Evolutionary conservation across 2,888 invertebrate species (phyloP), one percentile per base, ranked within the genome.

Genomic region (Pelosia muscerda): DNA sequence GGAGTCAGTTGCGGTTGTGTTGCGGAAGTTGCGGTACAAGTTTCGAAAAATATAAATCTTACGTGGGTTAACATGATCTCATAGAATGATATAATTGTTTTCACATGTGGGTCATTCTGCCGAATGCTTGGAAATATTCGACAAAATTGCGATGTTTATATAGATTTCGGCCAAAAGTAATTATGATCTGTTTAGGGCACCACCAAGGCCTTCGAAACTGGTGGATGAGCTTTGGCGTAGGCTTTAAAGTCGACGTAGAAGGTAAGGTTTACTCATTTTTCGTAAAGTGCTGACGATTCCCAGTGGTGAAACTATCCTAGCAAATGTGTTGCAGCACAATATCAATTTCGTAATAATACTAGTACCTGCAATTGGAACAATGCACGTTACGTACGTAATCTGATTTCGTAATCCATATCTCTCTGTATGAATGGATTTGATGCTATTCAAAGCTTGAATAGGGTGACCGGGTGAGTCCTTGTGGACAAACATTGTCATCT

Each of bases 401-500:
- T 56, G 26, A 71, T 84, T 85, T 79, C 75, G 82, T 74, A 86
- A 86, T 86, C 82, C 76, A 79, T 81, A 81, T 78, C 19, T 26
- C 9, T 26, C 66, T 58, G 72, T 77, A 84, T 89, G 86, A 88
- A 88, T 87, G 87, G 82, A 70, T 79, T 77, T 77, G 78, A 75
- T 81, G 81, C 84, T 87, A 85, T 85, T 84, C 78, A 81, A 81
- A 82, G 79, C 79, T 72, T 80, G 77, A 79, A 82, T 81, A 81
- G 60, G 66, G 62, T 67, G 38, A 67, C 68, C 69, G 66, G 69
- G 68, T 70, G 72, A 38, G 76, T 75, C 72, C 72, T 77, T 84
- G 83, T 86, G 72, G 85, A 86, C 84, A 86, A 88, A 88, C 84
- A 86, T 78, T 84, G 82, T 81, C 82, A 83, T 77, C 74, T 81